Base-by-base conservation (phyloP, 2,797 vertebrate species). In the Sebastiscus albofasciatus region DNA sequence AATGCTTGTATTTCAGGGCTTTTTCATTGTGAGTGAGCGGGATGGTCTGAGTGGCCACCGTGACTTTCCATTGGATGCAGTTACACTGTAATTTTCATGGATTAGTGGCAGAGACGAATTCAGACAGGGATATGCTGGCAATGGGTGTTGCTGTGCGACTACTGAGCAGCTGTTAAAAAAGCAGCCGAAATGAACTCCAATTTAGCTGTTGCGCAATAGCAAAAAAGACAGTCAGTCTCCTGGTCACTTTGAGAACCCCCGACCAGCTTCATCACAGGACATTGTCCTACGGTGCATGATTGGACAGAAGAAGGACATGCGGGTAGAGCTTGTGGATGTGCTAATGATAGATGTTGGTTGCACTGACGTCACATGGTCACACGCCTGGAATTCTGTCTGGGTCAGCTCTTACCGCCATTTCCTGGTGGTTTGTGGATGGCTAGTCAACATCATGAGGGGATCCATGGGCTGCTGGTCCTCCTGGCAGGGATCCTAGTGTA, bases 21-120 rank as follows among this genome's bases (percentile, higher is more conserved):
- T 79, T 87, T 84, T 24, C 29, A 56, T 77, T 83, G 67, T 70
- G 56, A 79, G 69, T 73, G 82, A 88, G 77, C 52, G 60, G 72
- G 80, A 82, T 69, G 65, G 74, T 81, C 78, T 73, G 73, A 84
- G 81, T 89, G 85, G 75, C 87, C 90, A 83, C 85, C 73, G 26
- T 87, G 88, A 90, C 85, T 92, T 94, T 94, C 92, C 91, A 87
- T 66, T 86, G 88, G 89, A 91, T 92, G 90, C 81, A 91, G 90
- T 93, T 93, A 89, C 90, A 92, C 90, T 92, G 81, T 94, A 92
- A 95, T 95, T 96, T 95, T 89, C 89, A 90, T 81, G 92, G 92
- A 94, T 96, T 95, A 95, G 91, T 90, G 87, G 85, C 83, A 77
- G 85, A 91, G 90, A 88, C 56, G 77, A 90, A 87, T 89, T 88